A percentile compares a stretch with the other conserved stretches of the same genome.
phyloP scores from a whole-genome alignment of 2,113 vertebrate species.

The Salvelinus sp. region DNA sequence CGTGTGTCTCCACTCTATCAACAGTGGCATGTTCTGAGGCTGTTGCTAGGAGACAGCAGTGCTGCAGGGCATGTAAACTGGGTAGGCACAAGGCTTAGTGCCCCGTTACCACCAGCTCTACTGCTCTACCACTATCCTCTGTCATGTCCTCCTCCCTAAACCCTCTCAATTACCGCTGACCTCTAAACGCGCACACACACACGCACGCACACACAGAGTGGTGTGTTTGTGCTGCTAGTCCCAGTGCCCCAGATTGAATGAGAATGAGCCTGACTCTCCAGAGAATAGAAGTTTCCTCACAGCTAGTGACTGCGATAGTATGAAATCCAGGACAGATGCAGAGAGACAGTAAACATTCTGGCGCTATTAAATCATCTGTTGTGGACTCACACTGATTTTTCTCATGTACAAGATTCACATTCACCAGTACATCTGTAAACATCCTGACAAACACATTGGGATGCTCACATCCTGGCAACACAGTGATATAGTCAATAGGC shows the following conservation, averaged over 20 bases:
- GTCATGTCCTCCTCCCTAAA: not conserved
- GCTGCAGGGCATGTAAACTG: slow-evolving; percentile 32
- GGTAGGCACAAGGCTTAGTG: slow-evolving; percentile 15
- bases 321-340: slow-evolving; percentile 39
- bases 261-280: too few species aligned
- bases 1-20: slow-evolving; percentile 27
- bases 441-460: not conserved
- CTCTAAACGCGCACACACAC: not conserved
- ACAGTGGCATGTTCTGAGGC: slow-evolving; percentile 37
- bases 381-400: not conserved
- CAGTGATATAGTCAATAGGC: not conserved
- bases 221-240: too few species aligned
- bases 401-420: not conserved
- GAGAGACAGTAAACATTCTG: slow-evolving; percentile 26
- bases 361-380: slow-evolving; percentile 35
- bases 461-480: slow-evolving; percentile 8
- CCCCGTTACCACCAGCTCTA: not conserved
- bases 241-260: too few species aligned
- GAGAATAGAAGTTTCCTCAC: too few species aligned
- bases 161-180: not conserved
- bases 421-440: not conserved
- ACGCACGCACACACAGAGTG: not conserved
- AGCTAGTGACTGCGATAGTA: slow-evolving; percentile 2
- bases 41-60: slow-evolving; percentile 62
- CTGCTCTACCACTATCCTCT: not conserved